Evolutionary conservation across 1,140 invertebrate species (phyloP).

Genomic region (Anthonomus grandis): DNA sequence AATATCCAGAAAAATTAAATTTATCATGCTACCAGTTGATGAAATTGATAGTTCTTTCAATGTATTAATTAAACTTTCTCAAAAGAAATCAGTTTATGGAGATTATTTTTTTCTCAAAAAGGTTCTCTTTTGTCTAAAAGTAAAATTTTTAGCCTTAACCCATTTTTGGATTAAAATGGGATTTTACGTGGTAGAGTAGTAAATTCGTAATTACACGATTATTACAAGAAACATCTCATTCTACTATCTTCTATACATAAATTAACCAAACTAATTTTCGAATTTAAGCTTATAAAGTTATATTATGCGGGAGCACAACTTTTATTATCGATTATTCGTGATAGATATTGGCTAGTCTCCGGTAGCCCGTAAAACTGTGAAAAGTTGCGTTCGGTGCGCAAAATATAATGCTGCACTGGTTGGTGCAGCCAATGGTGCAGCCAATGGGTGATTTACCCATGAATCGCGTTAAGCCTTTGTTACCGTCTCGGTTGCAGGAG

Average conservation of each 20-base stretch:
- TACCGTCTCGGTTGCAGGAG: too few relatives aligned
- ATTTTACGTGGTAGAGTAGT: slow-evolving; percentile 40
- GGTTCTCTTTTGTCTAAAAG: background rate
- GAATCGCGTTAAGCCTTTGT: too few relatives aligned
- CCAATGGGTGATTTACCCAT: slow-evolving; percentile 27
- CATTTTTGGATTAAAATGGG: slow-evolving; percentile 4
- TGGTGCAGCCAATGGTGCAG: background rate
- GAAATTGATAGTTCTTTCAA: background rate
- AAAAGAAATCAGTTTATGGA: slow-evolving; percentile 13
- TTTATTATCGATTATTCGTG: slow-evolving; percentile 27
- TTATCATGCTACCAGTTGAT: background rate
- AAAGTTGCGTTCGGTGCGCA: too few relatives aligned
- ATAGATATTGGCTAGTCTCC: slow-evolving; percentile 36
- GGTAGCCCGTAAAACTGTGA: slow-evolving; percentile 26
- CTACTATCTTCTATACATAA: slow-evolving; percentile 45
- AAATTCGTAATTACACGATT: too few relatives aligned
- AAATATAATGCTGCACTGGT: background rate
- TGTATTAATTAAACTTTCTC: too few relatives aligned
- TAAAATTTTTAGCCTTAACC: too few relatives aligned
- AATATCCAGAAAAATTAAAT: background rate
- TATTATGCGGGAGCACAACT: slow-evolving; percentile 38
- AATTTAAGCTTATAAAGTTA: slow-evolving; percentile 30
- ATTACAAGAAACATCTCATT: slow-evolving; percentile 43
- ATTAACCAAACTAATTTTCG: slow-evolving; percentile 31
- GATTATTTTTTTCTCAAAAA: slow-evolving; percentile 16